Evolutionary conservation across 2,888 invertebrate genomes (phyloP).

Genomic region (Orchestes rusci): DNA sequence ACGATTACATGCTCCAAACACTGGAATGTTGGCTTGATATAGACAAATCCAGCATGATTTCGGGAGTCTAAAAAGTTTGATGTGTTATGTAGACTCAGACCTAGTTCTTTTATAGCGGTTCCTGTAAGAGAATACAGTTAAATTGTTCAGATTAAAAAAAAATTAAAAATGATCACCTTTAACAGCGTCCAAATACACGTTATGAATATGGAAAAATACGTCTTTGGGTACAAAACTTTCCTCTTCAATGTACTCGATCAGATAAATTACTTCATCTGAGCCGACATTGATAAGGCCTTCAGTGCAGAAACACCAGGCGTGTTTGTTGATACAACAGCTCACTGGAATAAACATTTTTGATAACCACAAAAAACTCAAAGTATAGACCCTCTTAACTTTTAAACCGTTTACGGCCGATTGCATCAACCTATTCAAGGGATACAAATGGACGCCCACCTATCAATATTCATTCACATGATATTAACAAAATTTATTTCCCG

Average conservation of each 20-base stretch:
- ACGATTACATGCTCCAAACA: slow-evolving; percentile 68
- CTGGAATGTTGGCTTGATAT: slow-evolving; percentile 71
- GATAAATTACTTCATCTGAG: slow-evolving; percentile 73
- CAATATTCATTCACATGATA: no score
- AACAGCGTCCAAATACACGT: slow-evolving; percentile 61
- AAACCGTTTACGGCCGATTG: no score
- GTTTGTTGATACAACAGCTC: slow-evolving; percentile 50
- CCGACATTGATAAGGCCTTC: slow-evolving; percentile 71
- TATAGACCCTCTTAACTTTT: no score
- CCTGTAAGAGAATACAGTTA: slow-evolving; percentile 43
- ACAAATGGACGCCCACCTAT: no score
- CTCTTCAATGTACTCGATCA: slow-evolving; percentile 60
- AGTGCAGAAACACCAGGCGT: slow-evolving; percentile 71
- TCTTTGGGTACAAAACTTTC: slow-evolving; percentile 61
- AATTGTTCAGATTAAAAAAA: no score
- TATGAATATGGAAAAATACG: slow-evolving; percentile 65
- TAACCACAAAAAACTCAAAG: no score
- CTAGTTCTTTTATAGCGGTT: slow-evolving; percentile 61
- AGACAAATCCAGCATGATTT: slow-evolving; percentile 77
- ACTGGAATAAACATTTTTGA: slow-evolving; percentile 34
- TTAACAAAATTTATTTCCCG: no score
- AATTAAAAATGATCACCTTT: slow-evolving; percentile 42
- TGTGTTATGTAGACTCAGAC: slow-evolving; percentile 57
- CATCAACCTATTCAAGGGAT: no score
- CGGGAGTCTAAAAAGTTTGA: slow-evolving; percentile 58